Base-by-base conservation (phyloP, 2,888 invertebrate genomes). In the Coelopa pilipes region DNA sequence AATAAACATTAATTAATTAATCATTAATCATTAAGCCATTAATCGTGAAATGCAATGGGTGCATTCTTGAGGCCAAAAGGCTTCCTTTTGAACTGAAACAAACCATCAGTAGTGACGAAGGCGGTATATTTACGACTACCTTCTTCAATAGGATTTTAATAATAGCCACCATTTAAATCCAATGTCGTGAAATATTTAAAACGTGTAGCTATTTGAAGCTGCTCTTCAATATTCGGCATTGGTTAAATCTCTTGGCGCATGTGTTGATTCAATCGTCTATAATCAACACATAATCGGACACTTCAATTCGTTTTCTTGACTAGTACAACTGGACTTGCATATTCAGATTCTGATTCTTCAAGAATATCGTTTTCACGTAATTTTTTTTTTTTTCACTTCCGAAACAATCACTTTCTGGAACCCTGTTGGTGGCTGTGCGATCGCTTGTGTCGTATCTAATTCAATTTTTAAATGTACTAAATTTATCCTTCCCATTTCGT, bases 41-140 rank as follows among this genome's bases (percentile, higher is more conserved):
- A 59, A 13, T n/a, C 53, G 53, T 53, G 53, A 15, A 66, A 66
- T 9, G 50, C 66, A 7, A 50, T 50, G 21, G 68, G 68, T 15
- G 55, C 57, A n/a, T 50, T 67, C 53, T 67, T 49, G 24, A 67
- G 67, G 1, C 67, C 53, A 53, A 67, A 67, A 13, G 66, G 53
- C 67, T 53, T 68, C 13, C 24, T 15, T 15, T 24, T 13, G 15
- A 68, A 68, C 19, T 68, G 34, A 34, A 24, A 68, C 5, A 53
- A 34, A 17, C 68, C 68, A n/a, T 24, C 68, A 34, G 68, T 24
- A 53, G 68, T 68, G n/a, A 68, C 59, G 21, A 59, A 59, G 11
- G 21, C 21, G 5, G 59, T 59, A 21, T 59, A 59, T 21, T 59
- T 59, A 24, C 59, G 21, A 11, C 59, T 59, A 21, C 21, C 24